A percentile compares a stretch with the other conserved stretches of the same genome.
Evolutionary conservation across 2,888 invertebrate genomes (phyloP).

Genomic region (Hipparchia sbordonii): DNA sequence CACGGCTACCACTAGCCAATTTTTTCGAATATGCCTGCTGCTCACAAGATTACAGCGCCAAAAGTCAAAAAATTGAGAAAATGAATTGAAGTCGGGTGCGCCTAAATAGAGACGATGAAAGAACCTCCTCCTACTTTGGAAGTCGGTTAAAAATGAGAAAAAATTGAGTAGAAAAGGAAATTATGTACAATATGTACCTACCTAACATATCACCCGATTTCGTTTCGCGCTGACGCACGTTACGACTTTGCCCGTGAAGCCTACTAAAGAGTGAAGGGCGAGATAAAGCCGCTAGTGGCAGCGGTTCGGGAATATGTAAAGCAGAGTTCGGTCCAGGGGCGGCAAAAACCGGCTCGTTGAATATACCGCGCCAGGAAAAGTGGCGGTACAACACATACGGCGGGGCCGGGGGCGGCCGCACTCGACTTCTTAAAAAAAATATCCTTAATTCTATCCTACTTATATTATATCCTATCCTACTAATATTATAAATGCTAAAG

Average conservation of each 20-base stretch:
- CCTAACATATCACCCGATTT: neutral
- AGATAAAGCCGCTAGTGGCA: conserved; percentile 31
- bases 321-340: conserved; percentile 33
- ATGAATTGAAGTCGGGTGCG: no score
- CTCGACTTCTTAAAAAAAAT: conserved; percentile 16
- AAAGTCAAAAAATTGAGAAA: no score
- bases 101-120: no score
- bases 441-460: neutral
- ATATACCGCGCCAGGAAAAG: conserved; percentile 39
- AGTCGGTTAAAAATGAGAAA: neutral
- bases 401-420: conserved; percentile 2
- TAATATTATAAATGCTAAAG: no score
- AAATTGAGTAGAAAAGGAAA: neutral
- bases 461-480: no score
- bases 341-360: conserved; percentile 43
- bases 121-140: neutral
- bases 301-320: conserved; percentile 43
- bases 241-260: neutral
- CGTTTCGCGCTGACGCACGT: conserved; percentile 22
- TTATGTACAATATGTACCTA: conserved; percentile 18
- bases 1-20: no score
- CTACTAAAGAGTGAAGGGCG: conserved; percentile 3
- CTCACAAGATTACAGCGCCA: no score
- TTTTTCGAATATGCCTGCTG: no score
- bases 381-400: conserved; percentile 38